phyloP scores from a whole-genome alignment of 2,888 invertebrate species.

The Mythimna albipuncta region DNA sequence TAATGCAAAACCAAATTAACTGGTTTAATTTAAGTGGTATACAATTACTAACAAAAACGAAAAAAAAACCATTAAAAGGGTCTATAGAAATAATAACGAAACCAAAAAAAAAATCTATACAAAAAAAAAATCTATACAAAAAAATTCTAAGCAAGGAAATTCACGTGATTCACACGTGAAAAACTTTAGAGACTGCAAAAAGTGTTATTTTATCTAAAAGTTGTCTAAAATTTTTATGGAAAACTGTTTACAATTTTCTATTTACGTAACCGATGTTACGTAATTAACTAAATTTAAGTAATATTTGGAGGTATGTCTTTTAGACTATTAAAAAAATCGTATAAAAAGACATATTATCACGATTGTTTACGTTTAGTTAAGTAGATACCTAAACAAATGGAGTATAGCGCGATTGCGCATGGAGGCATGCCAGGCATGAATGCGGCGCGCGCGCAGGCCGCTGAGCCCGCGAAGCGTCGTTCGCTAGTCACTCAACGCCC shows the following conservation, averaged over 20 bases:
- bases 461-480: conserved; percentile 59
- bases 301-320: no score
- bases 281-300: no score
- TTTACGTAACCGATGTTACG: no score
- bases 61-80: no score
- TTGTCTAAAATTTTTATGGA: no score
- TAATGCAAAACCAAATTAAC: not conserved
- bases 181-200: not conserved
- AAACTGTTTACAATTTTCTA: no score
- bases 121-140: not conserved
- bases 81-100: not conserved
- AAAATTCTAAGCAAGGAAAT: not conserved
- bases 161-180: not conserved
- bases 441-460: conserved; percentile 40
- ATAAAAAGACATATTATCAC: no score
- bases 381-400: no score
- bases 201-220: not conserved
- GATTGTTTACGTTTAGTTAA: no score
- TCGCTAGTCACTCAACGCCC: conserved; percentile 53
- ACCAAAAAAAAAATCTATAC: no score
- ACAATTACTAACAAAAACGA: not conserved
- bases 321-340: no score
- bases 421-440: conserved; percentile 42
- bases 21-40: not conserved
- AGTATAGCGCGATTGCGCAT: conserved; percentile 33